These are phyloP conservation scores for Prietella phreatophila DNA, from an alignment of 2,113 vertebrate species.

Conservation along the genomic window DNA sequence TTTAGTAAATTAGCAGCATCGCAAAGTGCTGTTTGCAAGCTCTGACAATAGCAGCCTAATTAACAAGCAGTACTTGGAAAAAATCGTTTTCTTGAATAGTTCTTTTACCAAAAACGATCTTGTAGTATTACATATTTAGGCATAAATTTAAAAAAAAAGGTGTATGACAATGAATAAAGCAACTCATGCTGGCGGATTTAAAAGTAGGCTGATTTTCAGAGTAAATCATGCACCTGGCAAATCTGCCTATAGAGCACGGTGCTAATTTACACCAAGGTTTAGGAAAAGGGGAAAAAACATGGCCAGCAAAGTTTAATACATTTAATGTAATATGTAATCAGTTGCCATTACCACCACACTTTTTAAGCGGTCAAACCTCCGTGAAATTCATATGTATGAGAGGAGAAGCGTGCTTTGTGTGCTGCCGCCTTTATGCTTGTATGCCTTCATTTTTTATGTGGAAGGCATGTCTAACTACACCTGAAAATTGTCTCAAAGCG, in stretches of 20 bases:
- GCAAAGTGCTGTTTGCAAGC: background rate
- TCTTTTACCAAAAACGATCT: no score
- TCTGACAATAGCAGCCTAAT: background rate
- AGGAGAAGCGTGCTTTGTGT: background rate
- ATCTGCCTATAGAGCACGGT: background rate
- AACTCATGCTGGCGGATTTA: no score
- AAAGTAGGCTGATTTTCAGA: background rate
- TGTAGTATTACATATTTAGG: no score
- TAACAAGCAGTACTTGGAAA: background rate
- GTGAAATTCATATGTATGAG: background rate
- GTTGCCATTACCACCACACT: background rate
- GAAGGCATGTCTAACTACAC: background rate
- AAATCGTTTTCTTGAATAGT: no score
- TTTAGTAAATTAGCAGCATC: no score
- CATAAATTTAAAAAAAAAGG: no score
- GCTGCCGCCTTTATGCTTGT: background rate
- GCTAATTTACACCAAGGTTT: background rate
- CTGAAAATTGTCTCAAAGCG: background rate
- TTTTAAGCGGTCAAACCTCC: background rate
- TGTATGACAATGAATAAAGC: no score
- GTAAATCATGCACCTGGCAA: background rate
- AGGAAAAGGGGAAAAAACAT: background rate
- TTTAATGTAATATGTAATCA: background rate
- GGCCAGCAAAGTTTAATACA: background rate
- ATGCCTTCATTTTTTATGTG: background rate